Evolutionary conservation across 2,797 vertebrate genomes (phyloP), one percentile per base, ranked within the genome.

Genomic region (Pseudomugil tenellus): DNA sequence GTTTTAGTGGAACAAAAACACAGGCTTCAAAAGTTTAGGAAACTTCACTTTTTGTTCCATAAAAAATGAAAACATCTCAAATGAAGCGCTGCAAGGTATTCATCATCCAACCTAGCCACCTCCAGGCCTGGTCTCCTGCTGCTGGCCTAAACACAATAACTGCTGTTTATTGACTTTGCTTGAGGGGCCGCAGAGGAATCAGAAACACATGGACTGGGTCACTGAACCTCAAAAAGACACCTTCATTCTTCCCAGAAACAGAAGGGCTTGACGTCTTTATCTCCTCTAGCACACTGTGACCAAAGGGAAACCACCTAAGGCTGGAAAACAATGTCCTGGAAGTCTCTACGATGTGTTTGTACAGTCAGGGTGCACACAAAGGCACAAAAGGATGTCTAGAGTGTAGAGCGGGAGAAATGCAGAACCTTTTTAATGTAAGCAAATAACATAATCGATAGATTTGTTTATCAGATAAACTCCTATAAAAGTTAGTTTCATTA

Each of bases 91-190:
- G 64, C 23, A 9, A 32, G 59, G 64, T 64, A 81, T 76, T 84
- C 78, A 58, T 74, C 17, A 32, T 53, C 46, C 35, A 67, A 74
- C 63, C 0, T 2, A 62, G 41, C 62, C 67, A 60, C 76, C 78
- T 76, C 77, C 78, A 52, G 21, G 17, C 66, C 77, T 75, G 53
- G 8, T 68, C 79, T 84, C 79, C 88, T 54, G 70, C 85, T 85
- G 74, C 78, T 70, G 71, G 65, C 77, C 76, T 77, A 85, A 91
- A 88, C 72, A 92, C 88, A 92, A 92, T 89, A 87, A 89, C 74
- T 63, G 17, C 66, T 90, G 91, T 93, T 92, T 93, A 87, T 92
- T 93, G 90, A 93, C 84, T 87, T 83, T 86, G 78, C 83, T 84
- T 55, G 67, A 76, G 70, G 80, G 75, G 69, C 77, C 76, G 76